Evolutionary conservation across 2,113 vertebrate species (phyloP).

Genomic region (Ramphastos sulfuratus): DNA sequence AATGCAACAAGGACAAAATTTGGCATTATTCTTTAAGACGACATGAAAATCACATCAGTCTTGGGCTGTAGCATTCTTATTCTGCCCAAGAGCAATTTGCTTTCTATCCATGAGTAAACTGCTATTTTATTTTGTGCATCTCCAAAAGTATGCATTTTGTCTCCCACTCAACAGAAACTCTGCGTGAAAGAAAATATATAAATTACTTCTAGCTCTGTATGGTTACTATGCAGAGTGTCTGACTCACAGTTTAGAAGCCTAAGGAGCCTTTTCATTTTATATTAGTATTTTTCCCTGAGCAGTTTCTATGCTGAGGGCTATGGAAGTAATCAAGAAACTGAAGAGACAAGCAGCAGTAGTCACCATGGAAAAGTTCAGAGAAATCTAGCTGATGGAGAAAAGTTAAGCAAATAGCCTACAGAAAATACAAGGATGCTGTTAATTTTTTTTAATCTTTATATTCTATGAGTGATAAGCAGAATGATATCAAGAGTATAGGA

Average conservation of each 20-base stretch:
- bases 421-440: not conserved
- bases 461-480: not conserved
- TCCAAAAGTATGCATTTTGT: not conserved
- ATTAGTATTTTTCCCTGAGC: not conserved
- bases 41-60: slow-evolving; percentile 52
- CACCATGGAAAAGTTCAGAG: not conserved
- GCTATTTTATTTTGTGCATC: slow-evolving; percentile 48
- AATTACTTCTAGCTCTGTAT: not conserved
- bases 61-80: slow-evolving; percentile 31
- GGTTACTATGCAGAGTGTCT: not conserved
- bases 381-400: not conserved
- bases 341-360: not conserved
- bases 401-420: not conserved
- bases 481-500: not conserved
- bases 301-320: not conserved
- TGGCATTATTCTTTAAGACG: slow-evolving; percentile 54
- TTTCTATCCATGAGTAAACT: slow-evolving; percentile 51
- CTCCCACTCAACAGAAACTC: not conserved
- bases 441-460: not conserved
- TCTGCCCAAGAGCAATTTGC: slow-evolving; percentile 50
- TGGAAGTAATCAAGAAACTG: slow-evolving; percentile 2
- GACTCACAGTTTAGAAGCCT: not conserved
- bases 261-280: not conserved
- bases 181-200: not conserved
- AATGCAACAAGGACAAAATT: slow-evolving; percentile 13